Percentiles rank a stretch among this genome's conserved stretches.
Evolutionary conservation across 2,797 vertebrate species (phyloP).

Genomic region (Artibeus lituratus): DNA sequence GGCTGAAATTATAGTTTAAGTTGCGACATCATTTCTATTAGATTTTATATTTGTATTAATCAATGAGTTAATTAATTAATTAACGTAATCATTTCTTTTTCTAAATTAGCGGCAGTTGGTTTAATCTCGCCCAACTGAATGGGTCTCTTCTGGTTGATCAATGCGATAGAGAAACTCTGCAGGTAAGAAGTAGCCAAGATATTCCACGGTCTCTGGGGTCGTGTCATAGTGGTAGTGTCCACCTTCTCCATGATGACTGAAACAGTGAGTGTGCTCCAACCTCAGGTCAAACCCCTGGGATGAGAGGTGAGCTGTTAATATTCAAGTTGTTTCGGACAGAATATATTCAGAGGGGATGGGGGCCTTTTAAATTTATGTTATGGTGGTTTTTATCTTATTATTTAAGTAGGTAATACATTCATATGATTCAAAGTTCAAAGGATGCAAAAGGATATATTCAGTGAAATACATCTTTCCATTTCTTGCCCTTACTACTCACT

Average conservation of each 20-base stretch:
- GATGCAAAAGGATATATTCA: background rate
- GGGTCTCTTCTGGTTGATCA: conserved; percentile 90
- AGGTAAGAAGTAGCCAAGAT: conserved; percentile 93
- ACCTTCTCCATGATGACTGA: conserved; percentile 95
- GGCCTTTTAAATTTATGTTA: background rate
- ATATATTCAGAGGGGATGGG: background rate
- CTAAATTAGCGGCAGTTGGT: background rate
- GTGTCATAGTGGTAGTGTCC: conserved; percentile 97
- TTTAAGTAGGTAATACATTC: background rate
- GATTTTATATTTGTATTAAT: conserved; percentile 33
- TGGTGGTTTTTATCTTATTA: background rate
- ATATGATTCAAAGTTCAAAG: conserved; percentile 16
- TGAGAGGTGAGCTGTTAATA: background rate
- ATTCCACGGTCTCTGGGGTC: conserved; percentile 92
- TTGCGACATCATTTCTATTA: background rate
- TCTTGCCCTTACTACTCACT: background rate
- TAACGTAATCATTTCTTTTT: conserved; percentile 5
- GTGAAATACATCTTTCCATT: background rate
- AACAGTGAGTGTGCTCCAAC: conserved; percentile 95
- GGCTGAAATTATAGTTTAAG: background rate
- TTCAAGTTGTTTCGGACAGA: background rate
- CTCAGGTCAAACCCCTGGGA: conserved; percentile 94
- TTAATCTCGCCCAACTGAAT: conserved; percentile 88
- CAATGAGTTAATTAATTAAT: background rate
- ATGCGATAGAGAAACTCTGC: conserved; percentile 94